These are phyloP conservation scores for Maccullochella peelii DNA, from an alignment of 2,113 vertebrate genomes.

Conservation along the genomic window DNA sequence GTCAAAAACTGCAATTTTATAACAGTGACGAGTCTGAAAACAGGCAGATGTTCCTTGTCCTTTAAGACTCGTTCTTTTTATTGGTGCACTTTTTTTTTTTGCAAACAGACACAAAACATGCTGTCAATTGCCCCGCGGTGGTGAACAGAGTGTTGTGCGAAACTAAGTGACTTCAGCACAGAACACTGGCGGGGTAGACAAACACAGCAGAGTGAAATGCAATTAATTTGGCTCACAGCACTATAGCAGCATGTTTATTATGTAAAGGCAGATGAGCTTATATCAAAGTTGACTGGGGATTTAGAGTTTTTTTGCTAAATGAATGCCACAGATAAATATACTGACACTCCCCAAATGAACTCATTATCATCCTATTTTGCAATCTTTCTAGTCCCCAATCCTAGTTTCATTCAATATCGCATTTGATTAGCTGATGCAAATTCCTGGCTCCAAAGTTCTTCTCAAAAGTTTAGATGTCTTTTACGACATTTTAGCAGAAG, in stretches of 20 bases:
- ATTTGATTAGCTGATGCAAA: conserved; percentile 30
- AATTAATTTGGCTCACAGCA: conserved; percentile 65
- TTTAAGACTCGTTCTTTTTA: conserved; percentile 4
- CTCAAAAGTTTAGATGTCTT: conserved; percentile 5
- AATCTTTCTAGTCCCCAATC: conserved; percentile 1
- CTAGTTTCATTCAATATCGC: conserved; percentile 20
- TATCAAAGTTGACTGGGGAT: conserved; percentile 56
- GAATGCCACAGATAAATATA: conserved; percentile 36
- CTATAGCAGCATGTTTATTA: conserved; percentile 48
- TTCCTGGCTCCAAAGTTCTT: not conserved
- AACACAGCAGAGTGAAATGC: conserved; percentile 52
- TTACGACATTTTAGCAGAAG: not conserved
- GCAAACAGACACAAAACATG: conserved; percentile 30
- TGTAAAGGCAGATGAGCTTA: conserved; percentile 58
- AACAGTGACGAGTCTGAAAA: conserved; percentile 1
- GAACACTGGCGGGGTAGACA: conserved; percentile 32
- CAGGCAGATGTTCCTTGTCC: conserved; percentile 36
- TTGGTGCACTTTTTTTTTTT: not conserved
- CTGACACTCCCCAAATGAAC: conserved; percentile 33
- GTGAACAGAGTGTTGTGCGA: conserved; percentile 35
- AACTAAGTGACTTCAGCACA: conserved; percentile 30
- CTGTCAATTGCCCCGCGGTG: conserved; percentile 36
- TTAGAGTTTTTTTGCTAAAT: conserved; percentile 23
- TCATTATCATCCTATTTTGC: conserved; percentile 44
- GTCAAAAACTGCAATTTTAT: not conserved